A percentile compares a stretch with the other conserved stretches of the same genome.
Conservation (phyloP, 2,797 vertebrate genomes). For the Crenichthys baileyi region DNA sequence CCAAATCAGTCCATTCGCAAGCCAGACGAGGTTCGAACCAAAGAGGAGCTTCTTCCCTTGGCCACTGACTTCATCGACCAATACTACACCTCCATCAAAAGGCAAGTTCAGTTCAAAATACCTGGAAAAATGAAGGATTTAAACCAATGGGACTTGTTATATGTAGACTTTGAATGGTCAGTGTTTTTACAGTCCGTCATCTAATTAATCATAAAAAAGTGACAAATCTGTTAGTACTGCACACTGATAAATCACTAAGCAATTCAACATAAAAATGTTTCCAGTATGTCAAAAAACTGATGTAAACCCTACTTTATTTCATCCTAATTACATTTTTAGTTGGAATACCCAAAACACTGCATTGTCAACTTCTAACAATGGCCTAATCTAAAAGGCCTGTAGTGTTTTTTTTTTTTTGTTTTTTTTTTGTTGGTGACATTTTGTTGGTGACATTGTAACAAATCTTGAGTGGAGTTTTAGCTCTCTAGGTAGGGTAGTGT, state of each 20-base stretch:
- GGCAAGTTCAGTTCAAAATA: slow-evolving; percentile 70
- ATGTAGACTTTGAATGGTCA: not conserved
- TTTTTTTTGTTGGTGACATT: no score
- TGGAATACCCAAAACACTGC: not conserved
- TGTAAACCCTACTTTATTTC: not conserved
- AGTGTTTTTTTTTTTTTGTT: no score
- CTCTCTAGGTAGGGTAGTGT: no score
- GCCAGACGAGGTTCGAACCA: slow-evolving; percentile 85
- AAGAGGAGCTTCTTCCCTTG: slow-evolving; percentile 88
- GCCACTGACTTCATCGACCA: slow-evolving; percentile 97
- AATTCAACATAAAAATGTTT: not conserved
- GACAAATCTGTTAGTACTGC: not conserved
- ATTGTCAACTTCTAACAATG: not conserved
- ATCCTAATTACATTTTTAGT: not conserved
- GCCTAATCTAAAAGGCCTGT: no score
- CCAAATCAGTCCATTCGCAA: slow-evolving; percentile 84
- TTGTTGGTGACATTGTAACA: no score
- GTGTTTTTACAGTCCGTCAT: not conserved
- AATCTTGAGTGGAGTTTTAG: no score
- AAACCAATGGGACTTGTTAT: not conserved
- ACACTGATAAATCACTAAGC: not conserved
- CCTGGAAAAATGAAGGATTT: not conserved
- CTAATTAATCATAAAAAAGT: not conserved
- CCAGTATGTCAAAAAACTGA: not conserved
- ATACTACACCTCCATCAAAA: slow-evolving; percentile 97